These are phyloP conservation scores for Dryobates pubescens DNA, from an alignment of 2,797 vertebrate genomes.

Conservation along the genomic window DNA sequence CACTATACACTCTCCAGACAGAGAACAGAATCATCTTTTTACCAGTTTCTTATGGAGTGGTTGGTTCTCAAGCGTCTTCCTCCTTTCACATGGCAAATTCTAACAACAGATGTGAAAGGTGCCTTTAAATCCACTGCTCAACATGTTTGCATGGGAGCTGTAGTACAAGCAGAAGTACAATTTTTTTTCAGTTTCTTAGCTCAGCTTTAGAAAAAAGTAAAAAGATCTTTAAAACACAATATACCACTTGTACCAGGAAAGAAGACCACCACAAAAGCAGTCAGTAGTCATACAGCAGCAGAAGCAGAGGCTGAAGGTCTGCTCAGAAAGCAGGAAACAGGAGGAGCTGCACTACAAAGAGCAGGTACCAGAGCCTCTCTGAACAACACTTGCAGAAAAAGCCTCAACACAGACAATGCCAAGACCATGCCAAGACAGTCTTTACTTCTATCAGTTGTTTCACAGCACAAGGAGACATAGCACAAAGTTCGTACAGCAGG, in stretches of 20 bases:
- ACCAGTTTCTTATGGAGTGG: neutral
- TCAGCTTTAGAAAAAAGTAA: neutral
- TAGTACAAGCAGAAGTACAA: neutral
- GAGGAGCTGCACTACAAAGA: neutral
- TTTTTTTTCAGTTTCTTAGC: neutral
- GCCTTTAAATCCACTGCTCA: neutral
- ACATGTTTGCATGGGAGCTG: neutral
- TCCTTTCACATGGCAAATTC: neutral
- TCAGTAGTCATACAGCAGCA: neutral
- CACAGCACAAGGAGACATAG: constrained; percentile 62
- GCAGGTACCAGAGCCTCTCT: constrained; percentile 22
- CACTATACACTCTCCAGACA: neutral
- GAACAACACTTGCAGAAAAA: constrained; percentile 48
- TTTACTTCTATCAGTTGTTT: constrained; percentile 67
- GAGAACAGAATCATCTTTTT: neutral
- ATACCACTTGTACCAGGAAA: neutral
- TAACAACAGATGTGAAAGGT: neutral
- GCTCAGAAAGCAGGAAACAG: neutral
- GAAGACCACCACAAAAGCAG: constrained; percentile 1
- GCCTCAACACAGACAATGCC: constrained; percentile 62
- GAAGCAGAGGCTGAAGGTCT: neutral
- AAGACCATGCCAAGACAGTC: constrained; percentile 50
- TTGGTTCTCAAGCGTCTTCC: neutral
- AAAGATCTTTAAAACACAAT: neutral
- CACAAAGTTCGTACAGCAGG: constrained; percentile 58